These are phyloP conservation scores for Rhodinocichla rosea DNA, from an alignment of 2,113 vertebrate species.

Conservation along the genomic window DNA sequence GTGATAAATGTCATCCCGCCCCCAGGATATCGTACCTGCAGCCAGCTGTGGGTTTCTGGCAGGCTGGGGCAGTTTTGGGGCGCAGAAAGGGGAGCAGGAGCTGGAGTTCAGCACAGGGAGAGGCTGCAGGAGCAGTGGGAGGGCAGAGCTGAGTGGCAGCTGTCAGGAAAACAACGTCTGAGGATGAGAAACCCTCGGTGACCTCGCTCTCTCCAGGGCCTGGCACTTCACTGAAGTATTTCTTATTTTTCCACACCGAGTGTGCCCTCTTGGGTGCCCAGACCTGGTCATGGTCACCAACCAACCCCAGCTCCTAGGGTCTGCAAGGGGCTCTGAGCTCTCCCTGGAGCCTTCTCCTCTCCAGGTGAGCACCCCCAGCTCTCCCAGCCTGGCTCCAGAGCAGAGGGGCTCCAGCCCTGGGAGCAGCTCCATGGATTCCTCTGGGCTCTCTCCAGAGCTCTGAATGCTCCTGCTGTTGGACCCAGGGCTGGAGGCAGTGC, in stretches of 20 bases:
- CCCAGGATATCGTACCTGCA: background rate
- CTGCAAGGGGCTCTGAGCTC: background rate
- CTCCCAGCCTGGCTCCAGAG: background rate
- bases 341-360: background rate
- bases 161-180: background rate
- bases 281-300: background rate
- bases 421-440: accelerated
- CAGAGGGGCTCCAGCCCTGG: background rate
- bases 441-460: background rate
- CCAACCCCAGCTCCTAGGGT: background rate
- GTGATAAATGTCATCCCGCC: background rate
- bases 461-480: background rate
- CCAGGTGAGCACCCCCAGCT: background rate
- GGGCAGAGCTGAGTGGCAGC: background rate
- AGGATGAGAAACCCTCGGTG: background rate
- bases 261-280: background rate
- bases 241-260: background rate
- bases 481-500: background rate
- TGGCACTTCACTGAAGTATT: background rate
- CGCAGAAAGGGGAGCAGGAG: background rate
- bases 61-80: background rate
- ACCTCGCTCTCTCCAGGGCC: background rate
- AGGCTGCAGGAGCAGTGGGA: background rate
- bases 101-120: background rate
- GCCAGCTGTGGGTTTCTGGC: background rate